Evolutionary conservation across 2,888 invertebrate genomes (phyloP).

Genomic region (Quadroppia sp.): DNA sequence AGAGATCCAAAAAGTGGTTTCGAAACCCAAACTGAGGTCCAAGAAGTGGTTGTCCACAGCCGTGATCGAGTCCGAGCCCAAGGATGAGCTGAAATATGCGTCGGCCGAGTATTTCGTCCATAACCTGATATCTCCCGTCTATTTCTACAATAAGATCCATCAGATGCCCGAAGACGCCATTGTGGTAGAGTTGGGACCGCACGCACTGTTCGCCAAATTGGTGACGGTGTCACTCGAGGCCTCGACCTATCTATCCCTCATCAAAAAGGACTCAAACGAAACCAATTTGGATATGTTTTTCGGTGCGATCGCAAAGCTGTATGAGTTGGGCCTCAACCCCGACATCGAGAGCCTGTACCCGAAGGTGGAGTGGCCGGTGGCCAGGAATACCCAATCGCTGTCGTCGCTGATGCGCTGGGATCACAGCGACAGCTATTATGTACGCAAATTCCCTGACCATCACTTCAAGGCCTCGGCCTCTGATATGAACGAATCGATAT

Average conservation of each 20-base stretch:
- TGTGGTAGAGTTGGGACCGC: conserved; percentile 89
- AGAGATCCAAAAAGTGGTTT: conserved; percentile 82
- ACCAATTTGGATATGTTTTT: conserved; percentile 62
- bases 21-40: conserved; percentile 70
- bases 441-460: conserved; percentile 43
- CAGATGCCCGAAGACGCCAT: conserved; percentile 82
- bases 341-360: conserved; percentile 65
- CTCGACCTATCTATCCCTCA: conserved; percentile 68
- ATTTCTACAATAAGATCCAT: conserved; percentile 80
- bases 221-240: conserved; percentile 61
- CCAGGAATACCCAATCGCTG: conserved; percentile 84
- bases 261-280: conserved; percentile 68
- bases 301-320: conserved; percentile 69
- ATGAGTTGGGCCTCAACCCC: conserved; percentile 73
- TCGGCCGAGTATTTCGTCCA: conserved; percentile 94
- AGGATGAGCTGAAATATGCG: conserved; percentile 68
- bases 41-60: conserved; percentile 86
- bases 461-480: conserved; percentile 20
- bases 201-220: conserved; percentile 87
- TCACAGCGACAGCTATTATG: conserved; percentile 60
- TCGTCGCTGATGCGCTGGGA: conserved; percentile 86
- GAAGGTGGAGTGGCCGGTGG: conserved; percentile 66
- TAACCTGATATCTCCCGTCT: conserved; percentile 86
- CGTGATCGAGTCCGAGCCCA: conserved; percentile 75
- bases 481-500: conserved; percentile 52